Conservation (phyloP, 35 echinoderm and acorn worm genomes). For the Antedon bifida region DNA sequence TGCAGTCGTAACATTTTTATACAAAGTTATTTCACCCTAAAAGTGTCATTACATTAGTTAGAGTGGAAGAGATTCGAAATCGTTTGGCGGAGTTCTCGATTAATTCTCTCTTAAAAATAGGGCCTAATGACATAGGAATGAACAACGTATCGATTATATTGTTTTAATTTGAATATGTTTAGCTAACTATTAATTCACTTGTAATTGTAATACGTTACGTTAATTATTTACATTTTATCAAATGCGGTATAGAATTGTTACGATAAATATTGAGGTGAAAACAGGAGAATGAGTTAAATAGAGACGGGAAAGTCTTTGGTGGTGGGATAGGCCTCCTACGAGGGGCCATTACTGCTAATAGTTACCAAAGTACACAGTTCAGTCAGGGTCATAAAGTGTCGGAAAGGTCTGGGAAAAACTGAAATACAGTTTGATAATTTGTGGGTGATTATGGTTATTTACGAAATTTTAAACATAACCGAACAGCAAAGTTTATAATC, state of each 20-base stretch:
- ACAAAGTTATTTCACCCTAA: not conserved
- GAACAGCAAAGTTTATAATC: not conserved
- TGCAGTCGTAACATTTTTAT: not conserved
- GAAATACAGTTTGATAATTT: not conserved
- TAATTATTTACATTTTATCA: too few relatives aligned
- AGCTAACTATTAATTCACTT: too few relatives aligned
- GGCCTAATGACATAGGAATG: too few relatives aligned
- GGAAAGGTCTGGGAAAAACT: not conserved
- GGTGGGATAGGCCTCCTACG: not conserved
- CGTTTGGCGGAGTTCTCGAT: too few relatives aligned
- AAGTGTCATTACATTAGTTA: not conserved
- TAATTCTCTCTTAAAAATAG: too few relatives aligned
- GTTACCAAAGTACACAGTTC: not conserved
- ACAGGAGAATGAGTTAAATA: not conserved
- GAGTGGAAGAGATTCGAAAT: not conserved
- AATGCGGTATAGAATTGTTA: too few relatives aligned
- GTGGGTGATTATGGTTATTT: not conserved
- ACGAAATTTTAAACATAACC: not conserved
- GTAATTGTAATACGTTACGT: too few relatives aligned
- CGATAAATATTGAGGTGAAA: too few relatives aligned
- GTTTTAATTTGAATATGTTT: too few relatives aligned
- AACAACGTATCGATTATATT: too few relatives aligned
- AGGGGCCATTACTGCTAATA: not conserved
- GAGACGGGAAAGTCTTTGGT: not conserved
- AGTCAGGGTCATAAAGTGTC: not conserved